Evolutionary conservation across 2,888 invertebrate genomes (phyloP).

Genomic region (Cheilosia variabilis): DNA sequence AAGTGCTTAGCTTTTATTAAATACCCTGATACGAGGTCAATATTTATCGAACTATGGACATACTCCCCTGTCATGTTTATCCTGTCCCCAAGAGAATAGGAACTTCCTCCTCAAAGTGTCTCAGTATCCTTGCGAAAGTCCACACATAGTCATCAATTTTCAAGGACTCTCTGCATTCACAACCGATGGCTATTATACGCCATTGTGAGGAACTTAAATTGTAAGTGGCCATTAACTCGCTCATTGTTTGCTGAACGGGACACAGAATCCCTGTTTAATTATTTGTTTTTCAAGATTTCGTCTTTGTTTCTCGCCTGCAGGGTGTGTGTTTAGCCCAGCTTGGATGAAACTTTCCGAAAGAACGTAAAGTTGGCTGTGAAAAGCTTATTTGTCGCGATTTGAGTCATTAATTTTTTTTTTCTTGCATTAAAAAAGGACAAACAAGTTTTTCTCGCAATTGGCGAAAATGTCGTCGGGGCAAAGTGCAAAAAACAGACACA

Average conservation of each 20-base stretch:
- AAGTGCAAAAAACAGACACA: conserved; percentile 38
- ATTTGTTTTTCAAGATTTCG: conserved; percentile 65
- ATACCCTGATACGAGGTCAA: conserved; percentile 69
- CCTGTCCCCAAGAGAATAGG: conserved; percentile 30
- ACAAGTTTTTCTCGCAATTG: conserved; percentile 25
- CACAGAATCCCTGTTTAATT: conserved; percentile 65
- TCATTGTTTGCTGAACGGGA: conserved; percentile 38
- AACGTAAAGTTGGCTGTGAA: conserved; percentile 53
- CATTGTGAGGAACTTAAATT: conserved; percentile 62
- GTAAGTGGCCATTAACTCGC: conserved; percentile 65
- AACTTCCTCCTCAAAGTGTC: conserved; percentile 10
- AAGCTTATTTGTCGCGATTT: conserved; percentile 72
- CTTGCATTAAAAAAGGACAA: conserved; percentile 1
- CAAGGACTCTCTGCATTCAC: conserved; percentile 46
- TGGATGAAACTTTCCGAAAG: conserved; percentile 20
- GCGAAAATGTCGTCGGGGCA: conserved; percentile 21
- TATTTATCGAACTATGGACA: conserved; percentile 73
- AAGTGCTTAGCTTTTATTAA: conserved; percentile 72
- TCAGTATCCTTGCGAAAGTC: conserved; percentile 37
- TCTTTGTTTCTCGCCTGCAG: neutral
- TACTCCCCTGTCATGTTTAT: conserved; percentile 69
- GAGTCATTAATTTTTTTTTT: conserved; percentile 54
- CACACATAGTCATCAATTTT: conserved; percentile 73
- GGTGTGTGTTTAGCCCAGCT: conserved; percentile 22
- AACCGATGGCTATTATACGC: conserved; percentile 48